Evolutionary conservation across 53 echinoderm and acorn worm species (phyloP).

Genomic region (Glandiceps talaboti): DNA sequence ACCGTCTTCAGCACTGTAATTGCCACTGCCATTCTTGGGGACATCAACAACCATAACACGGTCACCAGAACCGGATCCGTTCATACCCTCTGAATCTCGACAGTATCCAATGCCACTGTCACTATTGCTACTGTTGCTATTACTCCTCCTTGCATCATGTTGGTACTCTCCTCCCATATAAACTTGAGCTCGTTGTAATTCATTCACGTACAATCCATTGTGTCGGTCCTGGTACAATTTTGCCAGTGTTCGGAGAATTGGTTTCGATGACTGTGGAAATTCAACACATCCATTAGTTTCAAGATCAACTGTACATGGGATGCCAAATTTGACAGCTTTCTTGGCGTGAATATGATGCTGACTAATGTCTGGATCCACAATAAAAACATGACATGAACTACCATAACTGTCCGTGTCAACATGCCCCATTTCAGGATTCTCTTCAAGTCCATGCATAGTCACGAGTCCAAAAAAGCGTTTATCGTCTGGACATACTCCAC

Average conservation of each 20-base stretch:
- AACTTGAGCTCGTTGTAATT: constrained; percentile 17
- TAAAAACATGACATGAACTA: constrained; percentile 95
- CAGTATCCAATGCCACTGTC: constrained; percentile 90
- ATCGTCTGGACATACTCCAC: constrained; percentile 92
- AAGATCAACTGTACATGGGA: constrained; percentile 51
- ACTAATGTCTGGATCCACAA: constrained; percentile 76
- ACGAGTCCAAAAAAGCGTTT: constrained; percentile 94
- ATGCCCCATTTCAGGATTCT: constrained; percentile 46
- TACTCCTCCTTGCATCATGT: constrained; percentile 50
- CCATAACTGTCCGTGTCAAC: constrained; percentile 42
- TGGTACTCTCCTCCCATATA: constrained; percentile 53
- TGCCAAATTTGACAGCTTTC: constrained; percentile 56
- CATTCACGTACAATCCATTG: constrained; percentile 55
- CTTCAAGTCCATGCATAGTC: constrained; percentile 54
- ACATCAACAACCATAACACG: background rate
- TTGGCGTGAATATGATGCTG: constrained; percentile 68
- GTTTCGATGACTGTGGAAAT: constrained; percentile 70
- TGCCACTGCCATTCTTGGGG: background rate
- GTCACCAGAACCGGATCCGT: background rate
- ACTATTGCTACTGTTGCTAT: constrained; percentile 96
- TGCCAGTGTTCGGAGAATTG: constrained; percentile 52
- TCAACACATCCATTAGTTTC: constrained; percentile 71
- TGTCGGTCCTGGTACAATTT: constrained; percentile 55
- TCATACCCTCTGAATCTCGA: background rate
- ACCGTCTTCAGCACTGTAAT: background rate